phyloP scores from a whole-genome alignment of 2,113 vertebrate species.

The Anarrhichthys ocellatus region DNA sequence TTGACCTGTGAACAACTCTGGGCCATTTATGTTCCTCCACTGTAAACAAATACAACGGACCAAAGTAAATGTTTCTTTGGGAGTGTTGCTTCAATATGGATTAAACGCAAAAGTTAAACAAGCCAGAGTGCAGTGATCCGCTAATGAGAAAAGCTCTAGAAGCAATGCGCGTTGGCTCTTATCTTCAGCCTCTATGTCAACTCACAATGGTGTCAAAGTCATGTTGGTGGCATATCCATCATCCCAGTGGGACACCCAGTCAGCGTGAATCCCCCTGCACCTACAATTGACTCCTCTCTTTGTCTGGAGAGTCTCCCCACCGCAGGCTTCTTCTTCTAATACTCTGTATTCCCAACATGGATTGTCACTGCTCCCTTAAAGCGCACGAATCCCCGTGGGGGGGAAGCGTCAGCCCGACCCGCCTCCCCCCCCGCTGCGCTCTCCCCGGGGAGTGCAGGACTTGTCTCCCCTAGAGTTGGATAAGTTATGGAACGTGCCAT shows the following conservation, averaged over 20 bases:
- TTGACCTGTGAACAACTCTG: background rate
- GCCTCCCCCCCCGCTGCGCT: slow-evolving; percentile 24
- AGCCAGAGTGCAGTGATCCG: slow-evolving; percentile 1
- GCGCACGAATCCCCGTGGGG: slow-evolving; percentile 54
- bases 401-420: slow-evolving; percentile 14
- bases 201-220: slow-evolving; percentile 45
- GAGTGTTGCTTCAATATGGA: background rate
- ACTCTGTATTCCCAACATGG: slow-evolving; percentile 64
- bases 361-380: slow-evolving; percentile 60
- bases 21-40: background rate
- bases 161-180: slow-evolving; percentile 13
- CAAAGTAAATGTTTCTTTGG: background rate
- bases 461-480: slow-evolving; percentile 33
- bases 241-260: slow-evolving; percentile 55
- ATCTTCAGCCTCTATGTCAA: slow-evolving; percentile 51
- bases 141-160: background rate
- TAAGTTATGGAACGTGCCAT: slow-evolving; percentile 63
- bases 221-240: slow-evolving; percentile 54
- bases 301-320: slow-evolving; percentile 52
- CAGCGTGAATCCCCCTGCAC: slow-evolving; percentile 33
- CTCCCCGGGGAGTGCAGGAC: slow-evolving; percentile 34
- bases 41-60: background rate
- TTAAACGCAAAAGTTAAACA: background rate
- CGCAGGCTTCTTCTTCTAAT: slow-evolving; percentile 58
- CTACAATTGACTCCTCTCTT: slow-evolving; percentile 47